Percentiles rank a stretch among this genome's conserved stretches.
Evolutionary conservation across 2,888 invertebrate species (phyloP).

Genomic region (Catocala nupta): DNA sequence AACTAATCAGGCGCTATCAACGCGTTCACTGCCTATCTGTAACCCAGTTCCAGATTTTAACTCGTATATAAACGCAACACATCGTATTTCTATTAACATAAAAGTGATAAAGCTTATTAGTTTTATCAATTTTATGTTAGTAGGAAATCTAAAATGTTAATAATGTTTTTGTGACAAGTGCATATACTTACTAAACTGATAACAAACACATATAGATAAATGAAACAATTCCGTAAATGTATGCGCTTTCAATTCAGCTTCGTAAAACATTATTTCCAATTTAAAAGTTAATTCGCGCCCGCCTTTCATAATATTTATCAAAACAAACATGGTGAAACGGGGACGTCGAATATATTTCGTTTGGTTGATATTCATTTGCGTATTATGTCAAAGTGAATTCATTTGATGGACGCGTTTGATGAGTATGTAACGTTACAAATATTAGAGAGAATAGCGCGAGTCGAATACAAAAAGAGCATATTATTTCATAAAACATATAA

Average conservation of each 20-base stretch:
- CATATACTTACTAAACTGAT: constrained; percentile 54
- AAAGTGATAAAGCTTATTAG: constrained; percentile 7
- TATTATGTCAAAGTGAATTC: constrained; percentile 39
- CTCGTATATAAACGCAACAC: neutral
- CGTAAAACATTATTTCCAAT: constrained; percentile 47
- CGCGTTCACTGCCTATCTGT: too few species aligned
- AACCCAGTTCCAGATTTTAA: neutral
- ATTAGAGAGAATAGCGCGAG: constrained; percentile 29
- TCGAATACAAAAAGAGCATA: constrained; percentile 25
- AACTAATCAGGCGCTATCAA: too few species aligned
- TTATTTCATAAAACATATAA: constrained; percentile 18
- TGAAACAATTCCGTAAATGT: constrained; percentile 46
- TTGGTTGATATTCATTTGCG: constrained; percentile 46
- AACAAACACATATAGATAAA: constrained; percentile 46
- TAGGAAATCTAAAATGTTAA: constrained; percentile 35
- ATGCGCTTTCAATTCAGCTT: constrained; percentile 47
- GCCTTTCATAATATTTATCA: constrained; percentile 41
- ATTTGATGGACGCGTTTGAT: constrained; percentile 36
- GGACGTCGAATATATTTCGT: constrained; percentile 28
- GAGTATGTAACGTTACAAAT: constrained; percentile 22
- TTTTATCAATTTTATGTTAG: constrained; percentile 4
- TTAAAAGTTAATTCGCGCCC: constrained; percentile 42
- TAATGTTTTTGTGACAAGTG: constrained; percentile 39
- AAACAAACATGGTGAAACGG: constrained; percentile 30
- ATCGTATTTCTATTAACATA: neutral